These are phyloP conservation scores for Papilio protenor DNA, from an alignment of 2,888 invertebrate genomes.

Conservation along the genomic window DNA sequence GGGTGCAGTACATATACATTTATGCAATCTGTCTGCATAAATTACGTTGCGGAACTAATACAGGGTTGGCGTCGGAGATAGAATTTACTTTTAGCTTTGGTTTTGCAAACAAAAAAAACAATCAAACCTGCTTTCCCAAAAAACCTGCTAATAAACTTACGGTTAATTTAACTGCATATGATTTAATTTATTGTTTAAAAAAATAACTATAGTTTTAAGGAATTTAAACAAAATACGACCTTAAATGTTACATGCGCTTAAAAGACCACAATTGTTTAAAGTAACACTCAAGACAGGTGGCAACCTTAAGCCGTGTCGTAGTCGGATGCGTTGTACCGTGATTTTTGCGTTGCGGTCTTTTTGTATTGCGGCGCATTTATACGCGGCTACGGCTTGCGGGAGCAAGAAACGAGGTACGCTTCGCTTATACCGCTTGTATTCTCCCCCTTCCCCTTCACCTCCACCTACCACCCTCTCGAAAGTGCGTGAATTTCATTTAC, in stretches of 20 bases:
- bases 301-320: conserved; percentile 40
- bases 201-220: neutral
- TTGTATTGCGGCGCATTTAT: conserved; percentile 69
- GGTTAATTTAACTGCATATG: too few relatives aligned
- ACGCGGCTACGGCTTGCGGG: conserved; percentile 55
- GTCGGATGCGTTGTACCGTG: conserved; percentile 66
- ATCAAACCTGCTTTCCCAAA: neutral
- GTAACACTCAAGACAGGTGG: neutral
- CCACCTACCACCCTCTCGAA: conserved; percentile 52
- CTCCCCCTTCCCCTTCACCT: conserved; percentile 58
- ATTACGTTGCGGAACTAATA: conserved; percentile 10
- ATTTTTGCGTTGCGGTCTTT: conserved; percentile 65
- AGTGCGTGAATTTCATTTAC: conserved; percentile 56
- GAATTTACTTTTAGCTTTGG: neutral
- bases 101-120: neutral
- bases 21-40: conserved; percentile 12
- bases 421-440: conserved; percentile 65
- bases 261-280: neutral
- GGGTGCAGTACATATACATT: conserved; percentile 21
- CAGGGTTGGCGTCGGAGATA: conserved; percentile 2
- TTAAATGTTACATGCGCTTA: neutral
- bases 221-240: neutral
- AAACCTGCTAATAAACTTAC: too few relatives aligned
- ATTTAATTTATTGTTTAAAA: too few relatives aligned
- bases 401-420: conserved; percentile 72